Conservation (phyloP, 2,888 invertebrate genomes). For the Ormia ochracea region DNA sequence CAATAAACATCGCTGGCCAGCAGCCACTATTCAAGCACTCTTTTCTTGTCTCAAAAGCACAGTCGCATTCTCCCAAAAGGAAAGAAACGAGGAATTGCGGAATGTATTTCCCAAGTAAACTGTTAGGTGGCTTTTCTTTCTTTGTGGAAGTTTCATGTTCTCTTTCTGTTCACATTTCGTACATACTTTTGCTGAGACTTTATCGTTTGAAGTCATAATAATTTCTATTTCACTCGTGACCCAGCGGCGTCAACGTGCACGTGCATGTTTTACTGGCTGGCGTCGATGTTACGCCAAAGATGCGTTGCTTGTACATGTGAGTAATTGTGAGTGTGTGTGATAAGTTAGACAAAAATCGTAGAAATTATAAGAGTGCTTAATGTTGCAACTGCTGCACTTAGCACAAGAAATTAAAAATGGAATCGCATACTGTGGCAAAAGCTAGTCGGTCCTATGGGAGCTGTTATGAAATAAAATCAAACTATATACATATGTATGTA, state of each 20-base stretch:
- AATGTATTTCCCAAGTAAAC: not conserved
- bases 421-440: not conserved
- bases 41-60: slow-evolving; percentile 2
- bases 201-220: slow-evolving; percentile 25
- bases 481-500: too few species aligned
- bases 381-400: slow-evolving; percentile 35
- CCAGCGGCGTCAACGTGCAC: slow-evolving; percentile 17
- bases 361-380: slow-evolving; percentile 47
- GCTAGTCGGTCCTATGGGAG: not conserved
- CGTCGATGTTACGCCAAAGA: slow-evolving; percentile 16
- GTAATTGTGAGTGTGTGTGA: not conserved
- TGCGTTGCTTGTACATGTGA: not conserved
- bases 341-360: slow-evolving; percentile 33
- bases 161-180: not conserved
- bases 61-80: not conserved
- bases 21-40: slow-evolving; percentile 21
- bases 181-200: not conserved
- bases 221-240: slow-evolving; percentile 49
- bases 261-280: not conserved
- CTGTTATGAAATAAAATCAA: not conserved
- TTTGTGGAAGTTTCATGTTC: slow-evolving; percentile 2
- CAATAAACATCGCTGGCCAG: not conserved
- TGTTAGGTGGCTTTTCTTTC: not conserved
- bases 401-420: not conserved
- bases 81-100: not conserved